phyloP scores from a whole-genome alignment of 2,113 vertebrate species.

The Piaya cayana region DNA sequence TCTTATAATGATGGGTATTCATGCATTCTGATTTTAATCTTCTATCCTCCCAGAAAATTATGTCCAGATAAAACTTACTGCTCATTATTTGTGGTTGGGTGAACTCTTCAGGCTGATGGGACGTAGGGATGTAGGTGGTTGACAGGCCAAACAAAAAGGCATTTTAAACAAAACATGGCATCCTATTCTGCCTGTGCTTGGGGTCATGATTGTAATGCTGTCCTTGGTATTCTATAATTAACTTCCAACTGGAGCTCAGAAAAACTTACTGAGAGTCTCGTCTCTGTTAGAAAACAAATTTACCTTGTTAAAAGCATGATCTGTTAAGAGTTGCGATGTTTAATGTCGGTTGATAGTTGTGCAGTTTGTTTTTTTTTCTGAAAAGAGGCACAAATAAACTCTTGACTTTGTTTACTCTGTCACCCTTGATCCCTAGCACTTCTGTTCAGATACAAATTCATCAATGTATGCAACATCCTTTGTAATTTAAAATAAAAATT shows the following conservation, averaged over 20 bases:
- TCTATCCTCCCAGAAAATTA: not conserved
- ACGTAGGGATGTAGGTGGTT: not conserved
- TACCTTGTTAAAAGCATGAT: slow-evolving; percentile 93
- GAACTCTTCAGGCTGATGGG: slow-evolving; percentile 61
- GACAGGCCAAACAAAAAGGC: slow-evolving; percentile 27
- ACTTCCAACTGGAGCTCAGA: slow-evolving; percentile 89
- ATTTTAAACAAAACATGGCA: slow-evolving; percentile 62
- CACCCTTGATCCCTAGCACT: slow-evolving; percentile 75
- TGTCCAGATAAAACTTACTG: not conserved
- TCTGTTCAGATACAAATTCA: slow-evolving; percentile 81
- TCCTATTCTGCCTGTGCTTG: slow-evolving; percentile 64
- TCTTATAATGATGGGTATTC: slow-evolving; percentile 36
- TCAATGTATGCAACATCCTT: slow-evolving; percentile 84
- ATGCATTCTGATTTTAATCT: not conserved
- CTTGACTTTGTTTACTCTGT: slow-evolving; percentile 80
- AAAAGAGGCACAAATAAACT: slow-evolving; percentile 83
- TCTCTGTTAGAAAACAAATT: slow-evolving; percentile 91
- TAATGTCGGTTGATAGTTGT: slow-evolving; percentile 94
- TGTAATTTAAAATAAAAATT: slow-evolving; percentile 87
- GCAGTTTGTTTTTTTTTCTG: slow-evolving; percentile 80
- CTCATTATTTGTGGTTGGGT: slow-evolving; percentile 57
- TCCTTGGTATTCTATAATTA: slow-evolving; percentile 70
- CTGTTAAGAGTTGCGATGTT: slow-evolving; percentile 92
- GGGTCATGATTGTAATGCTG: slow-evolving; percentile 73
- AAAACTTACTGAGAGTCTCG: slow-evolving; percentile 91